phyloP scores from a whole-genome alignment of 1,140 invertebrate genomes.

The Drosophila varians region DNA sequence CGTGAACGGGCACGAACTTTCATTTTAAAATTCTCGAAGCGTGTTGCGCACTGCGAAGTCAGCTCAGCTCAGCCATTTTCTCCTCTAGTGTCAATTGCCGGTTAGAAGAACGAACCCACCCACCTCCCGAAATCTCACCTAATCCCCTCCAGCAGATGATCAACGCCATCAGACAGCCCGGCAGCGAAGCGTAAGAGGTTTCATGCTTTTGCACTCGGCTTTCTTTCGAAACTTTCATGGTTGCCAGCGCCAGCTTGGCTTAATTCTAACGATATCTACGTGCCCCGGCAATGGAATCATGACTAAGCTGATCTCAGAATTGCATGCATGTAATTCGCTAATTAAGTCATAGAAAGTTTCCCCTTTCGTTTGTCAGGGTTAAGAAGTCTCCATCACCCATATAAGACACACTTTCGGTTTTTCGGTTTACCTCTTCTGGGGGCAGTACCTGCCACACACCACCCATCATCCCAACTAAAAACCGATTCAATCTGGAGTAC shows the following conservation, averaged over 20 bases:
- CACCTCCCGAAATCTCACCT: neutral
- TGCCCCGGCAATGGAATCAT: slow-evolving; percentile 37
- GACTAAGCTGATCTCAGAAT: slow-evolving; percentile 37
- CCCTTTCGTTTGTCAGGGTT: slow-evolving; percentile 11
- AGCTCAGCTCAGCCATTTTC: too few species aligned
- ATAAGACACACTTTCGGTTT: slow-evolving; percentile 32
- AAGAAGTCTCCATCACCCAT: slow-evolving; percentile 24
- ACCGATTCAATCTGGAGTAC: slow-evolving; percentile 9
- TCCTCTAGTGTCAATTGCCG: slow-evolving; percentile 18
- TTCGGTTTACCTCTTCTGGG: too few species aligned
- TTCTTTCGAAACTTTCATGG: slow-evolving; percentile 51
- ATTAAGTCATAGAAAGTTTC: slow-evolving; percentile 56
- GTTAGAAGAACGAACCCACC: slow-evolving; percentile 20
- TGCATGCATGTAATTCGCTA: slow-evolving; percentile 43
- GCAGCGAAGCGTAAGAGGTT: neutral
- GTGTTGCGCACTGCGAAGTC: too few species aligned
- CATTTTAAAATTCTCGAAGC: slow-evolving; percentile 78
- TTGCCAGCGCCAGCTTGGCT: slow-evolving; percentile 32
- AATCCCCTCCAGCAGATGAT: too few species aligned
- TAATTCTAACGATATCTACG: slow-evolving; percentile 52
- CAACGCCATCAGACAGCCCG: too few species aligned
- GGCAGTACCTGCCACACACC: too few species aligned
- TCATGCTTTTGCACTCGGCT: slow-evolving; percentile 19
- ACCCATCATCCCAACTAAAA: slow-evolving; percentile 19
- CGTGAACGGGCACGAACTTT: slow-evolving; percentile 79